Conservation (phyloP, 2,797 vertebrate species). For the Euphonia xanthogaster region DNA sequence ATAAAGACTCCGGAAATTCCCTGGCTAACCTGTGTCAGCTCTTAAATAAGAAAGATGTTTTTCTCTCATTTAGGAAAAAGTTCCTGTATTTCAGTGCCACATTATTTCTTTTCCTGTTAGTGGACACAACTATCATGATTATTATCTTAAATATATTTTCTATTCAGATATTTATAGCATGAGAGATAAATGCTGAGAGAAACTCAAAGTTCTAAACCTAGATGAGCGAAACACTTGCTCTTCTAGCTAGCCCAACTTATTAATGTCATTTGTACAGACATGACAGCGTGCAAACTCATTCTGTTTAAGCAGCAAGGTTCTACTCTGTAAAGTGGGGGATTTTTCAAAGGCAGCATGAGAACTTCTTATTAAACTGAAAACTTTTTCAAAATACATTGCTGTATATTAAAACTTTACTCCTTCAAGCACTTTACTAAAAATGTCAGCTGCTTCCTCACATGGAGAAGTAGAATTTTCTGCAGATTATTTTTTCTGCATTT, state of each 20-base stretch:
- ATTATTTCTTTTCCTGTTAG: background rate
- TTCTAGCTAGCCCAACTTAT: background rate
- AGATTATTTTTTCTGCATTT: background rate
- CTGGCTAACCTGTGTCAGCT: background rate
- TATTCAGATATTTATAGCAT: background rate
- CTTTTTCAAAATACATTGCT: background rate
- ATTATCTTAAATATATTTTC: background rate
- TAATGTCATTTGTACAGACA: background rate
- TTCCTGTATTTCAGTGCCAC: background rate
- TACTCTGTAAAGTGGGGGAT: background rate
- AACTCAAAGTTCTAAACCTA: background rate
- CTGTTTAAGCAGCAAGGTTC: background rate
- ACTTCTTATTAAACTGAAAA: background rate
- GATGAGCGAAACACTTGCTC: background rate
- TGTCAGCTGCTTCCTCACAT: background rate
- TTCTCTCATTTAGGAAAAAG: background rate
- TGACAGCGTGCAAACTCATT: background rate
- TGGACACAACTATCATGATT: background rate
- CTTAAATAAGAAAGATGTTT: background rate
- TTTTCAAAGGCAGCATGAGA: background rate
- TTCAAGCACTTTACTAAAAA: background rate
- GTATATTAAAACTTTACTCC: background rate
- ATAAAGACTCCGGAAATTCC: background rate
- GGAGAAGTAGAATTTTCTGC: background rate
- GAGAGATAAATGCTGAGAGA: background rate